Evolutionary conservation across 2,797 vertebrate species (phyloP).

Genomic region (Onychomys arenicola): DNA sequence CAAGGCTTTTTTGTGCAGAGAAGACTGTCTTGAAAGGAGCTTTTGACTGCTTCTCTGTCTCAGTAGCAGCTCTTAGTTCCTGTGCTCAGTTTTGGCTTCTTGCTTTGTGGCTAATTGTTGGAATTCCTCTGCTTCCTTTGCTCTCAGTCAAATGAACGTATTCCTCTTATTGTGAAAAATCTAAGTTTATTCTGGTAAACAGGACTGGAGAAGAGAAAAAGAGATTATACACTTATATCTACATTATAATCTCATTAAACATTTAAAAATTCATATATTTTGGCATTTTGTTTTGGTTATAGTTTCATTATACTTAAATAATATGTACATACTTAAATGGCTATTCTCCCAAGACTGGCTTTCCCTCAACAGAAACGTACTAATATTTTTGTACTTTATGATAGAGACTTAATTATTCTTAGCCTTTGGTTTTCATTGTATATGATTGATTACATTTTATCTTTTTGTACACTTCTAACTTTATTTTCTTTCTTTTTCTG

Average conservation of each 20-base stretch:
- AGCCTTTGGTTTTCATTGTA: constrained; percentile 69
- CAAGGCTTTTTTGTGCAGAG: constrained; percentile 10
- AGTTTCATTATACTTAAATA: constrained; percentile 29
- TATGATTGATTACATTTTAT: constrained; percentile 70
- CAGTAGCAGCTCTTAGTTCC: constrained; percentile 12
- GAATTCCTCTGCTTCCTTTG: constrained; percentile 54
- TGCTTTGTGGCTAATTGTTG: constrained; percentile 59
- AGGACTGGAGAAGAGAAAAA: constrained; percentile 33
- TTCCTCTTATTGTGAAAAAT: constrained; percentile 57
- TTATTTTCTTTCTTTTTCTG: constrained; percentile 86
- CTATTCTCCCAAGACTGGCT: constrained; percentile 12
- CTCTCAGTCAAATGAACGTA: constrained; percentile 44
- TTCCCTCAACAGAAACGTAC: background rate
- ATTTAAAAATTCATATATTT: background rate
- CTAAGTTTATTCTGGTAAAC: constrained; percentile 47
- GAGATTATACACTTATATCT: background rate
- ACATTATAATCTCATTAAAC: constrained; percentile 40
- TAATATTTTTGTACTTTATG: constrained; percentile 65
- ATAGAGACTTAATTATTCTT: constrained; percentile 65
- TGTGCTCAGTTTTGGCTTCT: background rate
- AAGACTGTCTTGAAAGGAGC: background rate
- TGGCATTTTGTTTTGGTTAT: constrained; percentile 64
- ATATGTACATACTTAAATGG: background rate
- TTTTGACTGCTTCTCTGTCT: background rate
- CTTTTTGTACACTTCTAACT: constrained; percentile 83